These are phyloP conservation scores for Ctenosaura bakeri DNA, from an alignment of 2,797 vertebrate genomes.

Conservation along the genomic window DNA sequence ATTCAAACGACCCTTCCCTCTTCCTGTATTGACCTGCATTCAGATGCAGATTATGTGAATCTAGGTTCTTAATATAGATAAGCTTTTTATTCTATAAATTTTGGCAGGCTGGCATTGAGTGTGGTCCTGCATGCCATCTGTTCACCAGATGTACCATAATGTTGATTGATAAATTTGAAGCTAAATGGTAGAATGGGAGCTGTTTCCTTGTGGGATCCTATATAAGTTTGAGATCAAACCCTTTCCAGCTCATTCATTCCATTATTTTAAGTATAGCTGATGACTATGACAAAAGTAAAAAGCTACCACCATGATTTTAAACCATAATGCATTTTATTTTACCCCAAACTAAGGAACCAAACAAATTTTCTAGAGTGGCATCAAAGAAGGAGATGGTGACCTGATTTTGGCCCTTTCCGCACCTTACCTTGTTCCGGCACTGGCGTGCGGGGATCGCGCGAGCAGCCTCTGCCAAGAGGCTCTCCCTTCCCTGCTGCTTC, in stretches of 20 bases:
- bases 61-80: background rate
- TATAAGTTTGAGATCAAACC: background rate
- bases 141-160: background rate
- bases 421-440: no score
- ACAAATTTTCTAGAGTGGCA: background rate
- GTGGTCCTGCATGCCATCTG: background rate
- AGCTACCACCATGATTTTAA: background rate
- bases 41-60: constrained; percentile 5
- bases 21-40: background rate
- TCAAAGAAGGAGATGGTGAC: background rate
- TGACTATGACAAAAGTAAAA: background rate
- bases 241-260: background rate
- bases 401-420: background rate
- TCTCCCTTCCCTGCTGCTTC: no score
- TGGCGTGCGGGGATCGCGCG: no score
- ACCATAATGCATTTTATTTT: no score
- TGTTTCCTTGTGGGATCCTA: background rate
- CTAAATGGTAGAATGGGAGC: background rate
- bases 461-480: no score
- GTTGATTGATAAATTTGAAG: background rate
- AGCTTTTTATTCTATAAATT: background rate
- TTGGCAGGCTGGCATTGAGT: background rate
- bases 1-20: background rate
- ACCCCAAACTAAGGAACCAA: background rate
- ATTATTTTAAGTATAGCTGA: background rate